Evolutionary conservation across 2,797 vertebrate species (phyloP), one percentile per base, ranked within the genome.

Genomic region (Microchirus variegatus): DNA sequence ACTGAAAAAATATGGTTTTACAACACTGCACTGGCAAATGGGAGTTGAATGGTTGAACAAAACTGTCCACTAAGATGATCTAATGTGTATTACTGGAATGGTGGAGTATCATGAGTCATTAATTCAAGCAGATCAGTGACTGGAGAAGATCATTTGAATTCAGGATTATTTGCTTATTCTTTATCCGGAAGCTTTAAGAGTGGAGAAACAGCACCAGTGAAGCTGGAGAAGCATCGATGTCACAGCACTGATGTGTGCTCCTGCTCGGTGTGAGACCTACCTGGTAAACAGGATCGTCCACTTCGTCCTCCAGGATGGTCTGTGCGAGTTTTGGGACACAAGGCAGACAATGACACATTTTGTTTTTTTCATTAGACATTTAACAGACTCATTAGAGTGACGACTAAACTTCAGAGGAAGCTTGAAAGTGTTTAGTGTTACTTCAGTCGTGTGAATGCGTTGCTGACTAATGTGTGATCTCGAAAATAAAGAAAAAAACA

Each of bases 231-330:
- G 61, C 65, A 43, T 75, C 54, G 63, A 51, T 67, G 19, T 70
- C 55, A 48, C 70, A 53, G 65, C 47, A 63, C 63, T 59, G 58
- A 2, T 0, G 14, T 38, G 55, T 31, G n/a, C n/a, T 69, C 38
- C 67, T 47, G 55, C 57, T 17, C 8, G 51, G 53, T 49, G 55
- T 50, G 60, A 31, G 59, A 78, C 93, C 94, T 96, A 99, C 97
- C 97, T 99, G 97, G 93, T 99, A 99, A 35, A 99, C 96, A 31
- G 97, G 97, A 84, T 99, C 97, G 85, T 99, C 97, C 82, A 96
- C 95, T 93, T 99, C 97, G 65, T 99, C 97, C 92, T 99, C 97
- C 91, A 99, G 93, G 92, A 99, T 99, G 82, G 96, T 99, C 97
- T 99, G 95, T 81, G 82, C 86, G 83, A 86, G 83, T 73, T 80